A percentile compares a stretch with the other conserved stretches of the same genome.
These are phyloP conservation scores for Trachelipus rathkii DNA, from an alignment of 1,140 invertebrate genomes.

Conservation along the genomic window DNA sequence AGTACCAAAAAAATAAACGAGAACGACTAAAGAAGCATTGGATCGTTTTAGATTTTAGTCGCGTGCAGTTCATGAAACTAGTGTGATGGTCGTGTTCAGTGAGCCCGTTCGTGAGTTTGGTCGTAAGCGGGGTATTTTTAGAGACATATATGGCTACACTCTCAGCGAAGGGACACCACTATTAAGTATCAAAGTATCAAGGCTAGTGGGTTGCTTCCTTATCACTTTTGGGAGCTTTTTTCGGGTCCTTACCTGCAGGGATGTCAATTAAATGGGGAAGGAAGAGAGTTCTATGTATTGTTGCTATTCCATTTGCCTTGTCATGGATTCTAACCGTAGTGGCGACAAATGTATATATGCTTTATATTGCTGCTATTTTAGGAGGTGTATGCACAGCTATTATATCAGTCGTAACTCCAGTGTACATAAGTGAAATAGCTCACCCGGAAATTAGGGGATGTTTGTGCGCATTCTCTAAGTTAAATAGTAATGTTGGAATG, in stretches of 20 bases:
- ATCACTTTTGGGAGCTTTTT: constrained; percentile 70
- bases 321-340: constrained; percentile 72
- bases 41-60: constrained; percentile 65
- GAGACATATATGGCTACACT: constrained; percentile 54
- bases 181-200: constrained; percentile 55
- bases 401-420: constrained; percentile 71
- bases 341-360: constrained; percentile 67
- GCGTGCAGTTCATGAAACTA: too few relatives aligned
- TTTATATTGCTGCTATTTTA: constrained; percentile 70
- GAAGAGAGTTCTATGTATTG: constrained; percentile 62
- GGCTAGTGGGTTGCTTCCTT: constrained; percentile 76
- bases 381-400: constrained; percentile 74
- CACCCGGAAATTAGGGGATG: constrained; percentile 77
- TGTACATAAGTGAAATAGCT: constrained; percentile 86
- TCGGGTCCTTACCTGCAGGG: constrained; percentile 70
- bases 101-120: too few relatives aligned
- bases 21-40: too few relatives aligned
- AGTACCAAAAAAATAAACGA: too few relatives aligned
- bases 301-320: constrained; percentile 66
- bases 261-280: constrained; percentile 67
- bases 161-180: constrained; percentile 43
- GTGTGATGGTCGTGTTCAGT: constrained; percentile 72
- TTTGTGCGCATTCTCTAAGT: constrained; percentile 76
- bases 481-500: constrained; percentile 77
- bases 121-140: too few relatives aligned